phyloP scores from a whole-genome alignment of 2,113 vertebrate genomes.

The Saccopteryx bilineata region DNA sequence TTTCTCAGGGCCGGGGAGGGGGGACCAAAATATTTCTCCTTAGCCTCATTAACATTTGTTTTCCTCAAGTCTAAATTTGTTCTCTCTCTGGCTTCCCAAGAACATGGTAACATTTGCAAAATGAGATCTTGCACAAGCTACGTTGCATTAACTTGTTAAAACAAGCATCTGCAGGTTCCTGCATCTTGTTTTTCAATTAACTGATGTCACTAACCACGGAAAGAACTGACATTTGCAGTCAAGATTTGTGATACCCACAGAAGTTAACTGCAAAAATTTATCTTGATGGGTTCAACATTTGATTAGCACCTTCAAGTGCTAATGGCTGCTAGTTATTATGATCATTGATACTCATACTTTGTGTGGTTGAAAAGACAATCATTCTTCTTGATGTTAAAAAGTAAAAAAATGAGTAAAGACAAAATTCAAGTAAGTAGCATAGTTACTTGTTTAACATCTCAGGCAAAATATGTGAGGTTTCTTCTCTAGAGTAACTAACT shows the following conservation, averaged over 20 bases:
- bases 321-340: neutral
- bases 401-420: neutral
- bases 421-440: neutral
- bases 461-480: neutral
- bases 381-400: slow-evolving; percentile 5
- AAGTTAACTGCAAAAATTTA: slow-evolving; percentile 31
- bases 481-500: neutral
- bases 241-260: slow-evolving; percentile 59
- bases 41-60: slow-evolving; percentile 31
- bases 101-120: slow-evolving; percentile 56
- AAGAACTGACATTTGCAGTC: slow-evolving; percentile 59
- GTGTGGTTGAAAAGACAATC: neutral
- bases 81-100: slow-evolving; percentile 59
- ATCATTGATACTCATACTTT: neutral
- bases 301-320: neutral
- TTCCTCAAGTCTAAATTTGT: slow-evolving; percentile 72
- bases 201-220: slow-evolving; percentile 71
- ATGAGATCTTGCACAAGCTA: slow-evolving; percentile 51
- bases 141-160: slow-evolving; percentile 38
- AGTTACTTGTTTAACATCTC: neutral
- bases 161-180: slow-evolving; percentile 68
- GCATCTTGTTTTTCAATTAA: slow-evolving; percentile 66
- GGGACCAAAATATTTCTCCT: neutral
- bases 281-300: neutral
- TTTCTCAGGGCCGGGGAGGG: neutral